These are phyloP conservation scores for Aleiodes testaceus DNA, from an alignment of 2,888 invertebrate species.

Conservation along the genomic window DNA sequence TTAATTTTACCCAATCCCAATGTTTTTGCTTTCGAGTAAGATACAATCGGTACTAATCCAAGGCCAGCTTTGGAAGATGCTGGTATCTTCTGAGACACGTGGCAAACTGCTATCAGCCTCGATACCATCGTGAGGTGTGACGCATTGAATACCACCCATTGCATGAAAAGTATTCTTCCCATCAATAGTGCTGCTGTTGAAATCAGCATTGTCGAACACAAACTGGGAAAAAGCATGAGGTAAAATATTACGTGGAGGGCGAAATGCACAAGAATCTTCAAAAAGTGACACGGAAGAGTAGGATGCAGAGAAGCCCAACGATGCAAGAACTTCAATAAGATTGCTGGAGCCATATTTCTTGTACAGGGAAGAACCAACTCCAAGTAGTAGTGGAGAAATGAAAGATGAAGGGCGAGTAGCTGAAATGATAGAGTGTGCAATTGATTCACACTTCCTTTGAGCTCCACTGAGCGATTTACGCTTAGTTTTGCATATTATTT, in stretches of 20 bases:
- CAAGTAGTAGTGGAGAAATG: constrained; percentile 55
- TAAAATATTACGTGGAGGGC: constrained; percentile 28
- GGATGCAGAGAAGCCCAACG: constrained; percentile 56
- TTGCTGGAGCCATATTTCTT: constrained; percentile 50
- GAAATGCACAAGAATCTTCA: constrained; percentile 50
- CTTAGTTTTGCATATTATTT: constrained; percentile 38
- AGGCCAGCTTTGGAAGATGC: constrained; percentile 3
- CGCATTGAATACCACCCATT: constrained; percentile 32
- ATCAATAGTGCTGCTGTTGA: constrained; percentile 25
- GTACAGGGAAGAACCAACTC: constrained; percentile 41
- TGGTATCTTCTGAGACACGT: background rate
- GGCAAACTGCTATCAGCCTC: constrained; percentile 19
- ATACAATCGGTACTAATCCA: constrained; percentile 4
- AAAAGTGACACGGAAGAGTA: constrained; percentile 57
- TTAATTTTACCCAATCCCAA: background rate
- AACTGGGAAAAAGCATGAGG: constrained; percentile 34
- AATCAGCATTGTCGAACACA: constrained; percentile 37
- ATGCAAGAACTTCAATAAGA: constrained; percentile 54
- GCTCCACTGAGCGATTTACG: constrained; percentile 20
- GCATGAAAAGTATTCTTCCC: constrained; percentile 37
- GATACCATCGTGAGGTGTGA: constrained; percentile 21
- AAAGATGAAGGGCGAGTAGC: constrained; percentile 61
- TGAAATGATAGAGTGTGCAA: constrained; percentile 47
- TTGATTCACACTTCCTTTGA: constrained; percentile 39
- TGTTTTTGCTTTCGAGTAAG: constrained; percentile 7